A percentile compares a stretch with the other conserved stretches of the same genome.
Conservation (phyloP, 1,140 invertebrate species). For the Eupeodes corollae region DNA sequence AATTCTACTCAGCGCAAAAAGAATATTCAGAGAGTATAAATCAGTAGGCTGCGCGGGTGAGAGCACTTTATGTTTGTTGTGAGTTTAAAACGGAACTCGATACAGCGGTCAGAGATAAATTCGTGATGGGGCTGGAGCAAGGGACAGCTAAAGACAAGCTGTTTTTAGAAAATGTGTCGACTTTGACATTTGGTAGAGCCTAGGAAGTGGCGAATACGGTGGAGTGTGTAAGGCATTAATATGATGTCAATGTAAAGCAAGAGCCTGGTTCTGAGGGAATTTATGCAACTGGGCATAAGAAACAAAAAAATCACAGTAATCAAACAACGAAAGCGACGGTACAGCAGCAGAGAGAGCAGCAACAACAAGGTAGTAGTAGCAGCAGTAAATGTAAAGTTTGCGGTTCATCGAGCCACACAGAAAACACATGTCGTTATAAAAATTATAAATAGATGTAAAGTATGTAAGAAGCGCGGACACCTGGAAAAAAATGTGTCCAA, state of each 20-base stretch:
- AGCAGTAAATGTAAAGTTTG: slow-evolving; percentile 13
- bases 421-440: slow-evolving; percentile 7
- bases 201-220: slow-evolving; percentile 15
- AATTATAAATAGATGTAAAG: slow-evolving; percentile 10
- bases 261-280: neutral
- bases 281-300: too few relatives aligned
- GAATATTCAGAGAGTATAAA: slow-evolving; percentile 6
- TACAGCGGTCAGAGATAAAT: slow-evolving; percentile 19
- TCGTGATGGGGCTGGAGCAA: slow-evolving; percentile 21
- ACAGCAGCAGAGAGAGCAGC: too few relatives aligned
- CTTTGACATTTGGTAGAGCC: slow-evolving; percentile 14
- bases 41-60: slow-evolving; percentile 17
- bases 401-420: slow-evolving; percentile 8
- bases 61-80: slow-evolving; percentile 17
- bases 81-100: slow-evolving; percentile 20
- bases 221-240: slow-evolving; percentile 11
- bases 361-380: neutral
- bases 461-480: slow-evolving; percentile 11
- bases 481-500: slow-evolving; percentile 10
- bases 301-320: neutral
- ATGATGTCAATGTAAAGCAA: slow-evolving; percentile 1
- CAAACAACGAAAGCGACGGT: neutral
- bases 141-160: slow-evolving; percentile 13
- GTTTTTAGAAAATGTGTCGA: too few relatives aligned
- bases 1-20: slow-evolving; percentile 4